Percentiles rank a stretch among this genome's conserved stretches.
These are phyloP conservation scores for Ochropacha duplaris DNA, from an alignment of 2,888 invertebrate genomes.

Conservation along the genomic window DNA sequence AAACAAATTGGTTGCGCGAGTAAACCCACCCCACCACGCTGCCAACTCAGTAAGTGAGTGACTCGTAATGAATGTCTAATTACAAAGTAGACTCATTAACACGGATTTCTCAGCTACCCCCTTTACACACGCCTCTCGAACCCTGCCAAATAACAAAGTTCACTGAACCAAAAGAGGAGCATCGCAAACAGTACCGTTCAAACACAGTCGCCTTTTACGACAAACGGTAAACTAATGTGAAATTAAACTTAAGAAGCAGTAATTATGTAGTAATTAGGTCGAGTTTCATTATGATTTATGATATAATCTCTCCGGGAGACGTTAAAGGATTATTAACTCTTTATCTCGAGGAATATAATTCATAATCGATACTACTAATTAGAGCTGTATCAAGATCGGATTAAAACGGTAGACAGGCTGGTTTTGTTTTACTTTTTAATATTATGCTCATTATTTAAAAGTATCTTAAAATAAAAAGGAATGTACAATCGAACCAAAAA, in stretches of 20 bases:
- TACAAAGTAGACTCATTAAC: conserved; percentile 38
- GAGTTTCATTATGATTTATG: conserved; percentile 8
- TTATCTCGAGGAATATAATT: neutral
- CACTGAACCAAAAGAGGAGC: conserved; percentile 18
- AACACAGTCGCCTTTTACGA: conserved; percentile 4
- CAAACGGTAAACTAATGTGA: conserved; percentile 3
- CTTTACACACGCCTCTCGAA: conserved; percentile 7
- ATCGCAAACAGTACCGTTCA: neutral
- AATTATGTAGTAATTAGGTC: conserved; percentile 4
- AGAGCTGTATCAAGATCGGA: neutral
- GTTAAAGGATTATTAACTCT: conserved; percentile 1
- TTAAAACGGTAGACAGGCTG: too few relatives aligned
- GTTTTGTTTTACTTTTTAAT: too few relatives aligned
- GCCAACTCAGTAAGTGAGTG: conserved; percentile 27
- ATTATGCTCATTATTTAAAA: too few relatives aligned
- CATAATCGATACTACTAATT: conserved; percentile 3
- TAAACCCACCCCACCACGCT: neutral
- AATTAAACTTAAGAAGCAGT: conserved; percentile 5
- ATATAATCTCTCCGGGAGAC: neutral
- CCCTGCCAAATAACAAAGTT: conserved; percentile 27
- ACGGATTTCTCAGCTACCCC: conserved; percentile 22
- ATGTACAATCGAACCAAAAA: too few relatives aligned
- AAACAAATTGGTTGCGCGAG: conserved; percentile 2
- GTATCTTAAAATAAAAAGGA: too few relatives aligned
- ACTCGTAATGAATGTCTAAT: conserved; percentile 42